Evolutionary conservation across 2,113 vertebrate genomes (phyloP).

Genomic region (Catharus bicknelli): DNA sequence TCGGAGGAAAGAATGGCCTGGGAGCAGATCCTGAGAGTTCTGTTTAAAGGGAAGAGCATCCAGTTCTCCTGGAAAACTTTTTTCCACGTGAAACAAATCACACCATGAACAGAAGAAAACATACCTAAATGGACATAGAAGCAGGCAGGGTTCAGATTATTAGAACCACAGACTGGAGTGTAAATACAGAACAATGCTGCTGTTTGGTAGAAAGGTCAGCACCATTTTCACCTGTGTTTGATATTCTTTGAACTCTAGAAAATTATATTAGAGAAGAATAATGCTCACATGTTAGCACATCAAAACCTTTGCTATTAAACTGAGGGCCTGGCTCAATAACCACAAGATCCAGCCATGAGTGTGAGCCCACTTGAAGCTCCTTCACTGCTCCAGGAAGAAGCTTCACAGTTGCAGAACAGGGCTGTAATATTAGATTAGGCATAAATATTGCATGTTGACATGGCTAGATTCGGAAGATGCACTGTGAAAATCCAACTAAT

Average conservation of each 20-base stretch:
- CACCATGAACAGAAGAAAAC: not conserved
- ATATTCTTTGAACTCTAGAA: not conserved
- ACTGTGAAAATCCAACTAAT: not conserved
- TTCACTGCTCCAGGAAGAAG: not conserved
- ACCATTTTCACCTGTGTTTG: not conserved
- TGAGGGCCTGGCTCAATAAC: not conserved
- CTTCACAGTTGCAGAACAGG: not conserved
- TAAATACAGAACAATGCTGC: fast-evolving
- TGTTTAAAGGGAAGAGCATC: not conserved
- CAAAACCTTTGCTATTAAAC: not conserved
- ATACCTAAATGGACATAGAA: not conserved
- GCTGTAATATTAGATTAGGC: not conserved
- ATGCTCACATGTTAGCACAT: fast-evolving
- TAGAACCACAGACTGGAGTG: fast-evolving
- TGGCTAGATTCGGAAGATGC: not conserved
- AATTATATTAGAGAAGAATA: not conserved
- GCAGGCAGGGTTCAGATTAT: not conserved
- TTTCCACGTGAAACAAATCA: not conserved
- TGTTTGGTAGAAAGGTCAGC: not conserved
- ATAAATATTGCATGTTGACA: not conserved
- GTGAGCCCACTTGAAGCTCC: not conserved
- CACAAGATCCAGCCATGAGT: not conserved
- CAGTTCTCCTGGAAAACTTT: not conserved
- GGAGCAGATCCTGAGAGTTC: not conserved
- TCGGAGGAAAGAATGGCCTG: not conserved